A percentile compares a stretch with the other conserved stretches of the same genome.
Evolutionary conservation across 2,797 vertebrate genomes (phyloP).

Genomic region (Cryptoprocta ferox): DNA sequence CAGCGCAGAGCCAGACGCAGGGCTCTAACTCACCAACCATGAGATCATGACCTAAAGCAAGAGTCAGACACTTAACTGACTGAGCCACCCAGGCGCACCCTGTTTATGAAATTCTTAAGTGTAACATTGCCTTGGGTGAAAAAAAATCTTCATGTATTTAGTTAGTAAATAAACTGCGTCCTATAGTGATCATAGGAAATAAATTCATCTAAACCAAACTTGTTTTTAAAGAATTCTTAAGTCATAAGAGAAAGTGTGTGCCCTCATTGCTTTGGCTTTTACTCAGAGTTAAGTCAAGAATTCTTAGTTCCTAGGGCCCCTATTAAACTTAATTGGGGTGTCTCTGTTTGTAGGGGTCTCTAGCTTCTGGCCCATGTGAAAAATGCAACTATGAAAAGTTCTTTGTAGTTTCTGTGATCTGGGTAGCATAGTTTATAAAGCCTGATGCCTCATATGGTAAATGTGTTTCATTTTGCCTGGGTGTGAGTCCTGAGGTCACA

Average conservation of each 20-base stretch:
- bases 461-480: neutral
- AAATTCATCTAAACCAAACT: slow-evolving; percentile 29
- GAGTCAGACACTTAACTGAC: no score
- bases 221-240: neutral
- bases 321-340: neutral
- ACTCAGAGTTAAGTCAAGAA: slow-evolving; percentile 27
- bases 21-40: no score
- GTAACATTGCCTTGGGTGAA: neutral
- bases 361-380: neutral
- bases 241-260: neutral
- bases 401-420: slow-evolving; percentile 35
- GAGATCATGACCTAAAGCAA: no score
- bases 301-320: slow-evolving; percentile 35
- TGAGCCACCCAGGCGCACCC: no score
- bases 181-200: slow-evolving; percentile 34
- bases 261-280: slow-evolving; percentile 32
- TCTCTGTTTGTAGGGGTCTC: neutral
- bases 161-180: slow-evolving; percentile 25
- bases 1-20: no score
- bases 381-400: neutral
- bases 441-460: slow-evolving; percentile 10
- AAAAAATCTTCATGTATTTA: slow-evolving; percentile 6
- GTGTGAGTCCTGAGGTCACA: slow-evolving; percentile 47
- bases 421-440: slow-evolving; percentile 49
- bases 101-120: neutral